Evolutionary conservation across 64 coral and sea anemone species (phyloP), one percentile per base, ranked within the genome.

Genomic region (Pachyseris speciosa): DNA sequence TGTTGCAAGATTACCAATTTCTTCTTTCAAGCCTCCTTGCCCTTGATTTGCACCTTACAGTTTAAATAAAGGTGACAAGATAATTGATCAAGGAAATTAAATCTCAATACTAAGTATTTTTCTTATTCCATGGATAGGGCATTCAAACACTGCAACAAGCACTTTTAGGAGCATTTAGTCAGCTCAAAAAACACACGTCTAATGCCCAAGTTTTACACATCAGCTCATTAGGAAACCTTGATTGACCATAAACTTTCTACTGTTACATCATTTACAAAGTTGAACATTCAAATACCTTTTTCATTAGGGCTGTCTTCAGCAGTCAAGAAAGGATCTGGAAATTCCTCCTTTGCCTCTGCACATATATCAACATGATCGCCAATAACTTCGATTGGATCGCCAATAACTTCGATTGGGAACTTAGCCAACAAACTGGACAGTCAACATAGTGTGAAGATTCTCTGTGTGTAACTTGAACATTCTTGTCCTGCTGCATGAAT

Each of bases 1-100:
- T 71, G 43, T 4, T 86, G 64, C 84, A 71, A 68, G 63, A 41
- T 44, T 85, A 68, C 81, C 29, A 45, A 86, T 86, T 22, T 70
- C 16, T 49, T 86, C 84, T 69, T 86, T 86, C 51, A 71, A 31
- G 11, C 15, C 32, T 68, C 65, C 65, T 68, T 68, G 29, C 28
- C 29, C 65, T 68, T 68, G 65, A 33, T 34, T 19, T 32, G 32
- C 65, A 68, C 30, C 30, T 68, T 68, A 68, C 6, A 68, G 28
- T 37, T 32, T 16, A 68, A 68, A 68, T 17, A 29, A 31, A 65
- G 29, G 29, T 32, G 65, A 68, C 12, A 68, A 37, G 12, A 16
- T 36, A 0, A 68, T 32, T 68, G 29, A 2, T 31, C 28, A 29
- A 65, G 63, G 28, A 65, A 65, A 29, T 29, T 65, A 26, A 29